These are phyloP conservation scores for Gobio occitaniae DNA, from an alignment of 2,797 vertebrate species.

Conservation along the genomic window DNA sequence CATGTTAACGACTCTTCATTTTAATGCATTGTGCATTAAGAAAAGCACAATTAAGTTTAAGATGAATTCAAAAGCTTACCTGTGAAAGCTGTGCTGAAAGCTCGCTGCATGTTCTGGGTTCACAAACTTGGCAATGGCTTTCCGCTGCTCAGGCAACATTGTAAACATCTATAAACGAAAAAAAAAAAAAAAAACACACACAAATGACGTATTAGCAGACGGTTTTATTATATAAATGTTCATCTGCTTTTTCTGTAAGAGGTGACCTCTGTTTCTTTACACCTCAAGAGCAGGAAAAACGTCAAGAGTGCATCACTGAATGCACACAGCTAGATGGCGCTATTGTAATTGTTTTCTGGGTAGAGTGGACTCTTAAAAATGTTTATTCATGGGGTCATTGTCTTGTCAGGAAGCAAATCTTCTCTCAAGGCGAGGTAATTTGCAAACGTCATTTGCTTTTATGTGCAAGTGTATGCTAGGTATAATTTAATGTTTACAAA, in stretches of 20 bases:
- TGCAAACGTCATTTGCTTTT: background rate
- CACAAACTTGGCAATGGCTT: conserved; percentile 93
- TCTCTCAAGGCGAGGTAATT: background rate
- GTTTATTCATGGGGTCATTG: background rate
- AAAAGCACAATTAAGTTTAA: conserved; percentile 9
- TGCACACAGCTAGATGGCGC: conserved; percentile 42
- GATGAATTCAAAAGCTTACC: conserved; percentile 76
- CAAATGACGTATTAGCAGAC: background rate
- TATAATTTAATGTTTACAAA: background rate
- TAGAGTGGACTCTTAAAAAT: too few species aligned
- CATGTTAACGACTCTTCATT: background rate
- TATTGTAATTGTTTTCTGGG: background rate
- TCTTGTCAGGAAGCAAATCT: background rate
- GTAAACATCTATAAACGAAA: conserved; percentile 85
- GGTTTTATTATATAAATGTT: background rate
- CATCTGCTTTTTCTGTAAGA: background rate
- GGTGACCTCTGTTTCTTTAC: background rate
- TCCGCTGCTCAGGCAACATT: conserved; percentile 96
- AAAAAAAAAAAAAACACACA: conserved; percentile 19
- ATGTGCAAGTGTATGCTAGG: background rate
- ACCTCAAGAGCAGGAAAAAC: background rate
- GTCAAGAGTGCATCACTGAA: background rate
- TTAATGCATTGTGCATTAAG: background rate
- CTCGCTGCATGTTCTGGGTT: conserved; percentile 89
- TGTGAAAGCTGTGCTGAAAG: conserved; percentile 97